Base-by-base conservation (phyloP, 2,797 vertebrate genomes). In the Pangasius larnaudii region DNA sequence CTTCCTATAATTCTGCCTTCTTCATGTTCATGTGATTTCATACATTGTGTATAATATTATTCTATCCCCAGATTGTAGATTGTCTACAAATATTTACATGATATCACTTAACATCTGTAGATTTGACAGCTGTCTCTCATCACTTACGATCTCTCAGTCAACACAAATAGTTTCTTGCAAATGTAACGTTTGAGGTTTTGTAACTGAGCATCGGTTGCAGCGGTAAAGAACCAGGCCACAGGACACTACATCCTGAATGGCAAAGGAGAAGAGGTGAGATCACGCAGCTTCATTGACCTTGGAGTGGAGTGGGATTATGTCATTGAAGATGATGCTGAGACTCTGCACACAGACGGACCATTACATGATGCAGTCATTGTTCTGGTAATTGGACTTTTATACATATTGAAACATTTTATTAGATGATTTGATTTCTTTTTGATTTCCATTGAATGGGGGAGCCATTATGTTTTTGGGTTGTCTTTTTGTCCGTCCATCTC, bases 201-300 rank as follows among this genome's bases (percentile, higher is more conserved):
- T 93, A 90, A 92, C 75, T 80, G 90, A 90, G 89, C 59, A 90
- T 90, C 94, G 88, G 89, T 95, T 96, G 56, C 94, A 98, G 98
- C 98, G 2, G 96, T 99, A 93, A 99, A 99, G 96, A 99, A 99
- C 94, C 98, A 99, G 92, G 98, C 97, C 0, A 99, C 98, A 0
- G 98, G 98, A 46, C 98, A 99, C 92, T 99, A 99, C 87, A 97
- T 99, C 78, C 96, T 99, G 87, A 99, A 99, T 0, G 97, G 98
- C 42, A 99, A 98, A 93, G 97, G 97, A 72, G 98, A 99, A 78
- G 97, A 98, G 85, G 93, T 96, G 33, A 96, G 94, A 89, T 97
- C 98, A 24, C 95, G 95, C 11, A 98, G 95, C 85, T 99, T 99
- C 95, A 98, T 99, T 8, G 98, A 99, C 84, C 94, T 99, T 53